Evolutionary conservation across 2,888 invertebrate genomes (phyloP).

Genomic region (Mylabris sibirica): DNA sequence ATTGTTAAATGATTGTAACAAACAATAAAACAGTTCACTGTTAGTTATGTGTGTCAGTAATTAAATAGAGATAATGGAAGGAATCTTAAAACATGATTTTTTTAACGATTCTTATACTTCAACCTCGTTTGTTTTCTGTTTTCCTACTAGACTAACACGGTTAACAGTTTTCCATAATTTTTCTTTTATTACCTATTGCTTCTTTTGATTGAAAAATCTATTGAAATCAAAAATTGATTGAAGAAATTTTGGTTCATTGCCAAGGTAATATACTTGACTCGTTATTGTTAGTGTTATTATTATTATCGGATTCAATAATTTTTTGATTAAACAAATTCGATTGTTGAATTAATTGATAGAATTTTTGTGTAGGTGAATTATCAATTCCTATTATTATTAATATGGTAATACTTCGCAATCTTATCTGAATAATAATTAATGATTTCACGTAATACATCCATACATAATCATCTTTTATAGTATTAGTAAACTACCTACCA

Average conservation of each 20-base stretch:
- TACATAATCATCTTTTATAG: background rate
- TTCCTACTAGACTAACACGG: background rate
- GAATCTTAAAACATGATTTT: background rate
- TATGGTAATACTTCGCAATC: slow-evolving; percentile 27
- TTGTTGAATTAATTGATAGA: background rate
- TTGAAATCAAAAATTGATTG: background rate
- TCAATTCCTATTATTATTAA: background rate
- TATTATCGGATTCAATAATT: background rate
- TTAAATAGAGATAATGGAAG: background rate
- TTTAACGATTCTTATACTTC: background rate
- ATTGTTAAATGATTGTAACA: background rate
- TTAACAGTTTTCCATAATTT: background rate
- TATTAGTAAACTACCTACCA: background rate
- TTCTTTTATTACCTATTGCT: background rate
- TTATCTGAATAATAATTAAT: slow-evolving; percentile 31
- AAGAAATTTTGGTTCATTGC: slow-evolving; percentile 18
- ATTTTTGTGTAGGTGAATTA: background rate
- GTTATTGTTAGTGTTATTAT: background rate
- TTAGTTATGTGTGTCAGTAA: background rate
- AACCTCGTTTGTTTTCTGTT: background rate
- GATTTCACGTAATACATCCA: slow-evolving; percentile 24
- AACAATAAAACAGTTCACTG: background rate
- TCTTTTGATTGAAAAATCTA: background rate
- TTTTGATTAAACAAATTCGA: background rate
- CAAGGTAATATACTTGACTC: slow-evolving; percentile 21